A percentile compares a stretch with the other conserved stretches of the same genome.
These are phyloP conservation scores for Sesia apiformis DNA, from an alignment of 2,888 invertebrate species.

Conservation along the genomic window DNA sequence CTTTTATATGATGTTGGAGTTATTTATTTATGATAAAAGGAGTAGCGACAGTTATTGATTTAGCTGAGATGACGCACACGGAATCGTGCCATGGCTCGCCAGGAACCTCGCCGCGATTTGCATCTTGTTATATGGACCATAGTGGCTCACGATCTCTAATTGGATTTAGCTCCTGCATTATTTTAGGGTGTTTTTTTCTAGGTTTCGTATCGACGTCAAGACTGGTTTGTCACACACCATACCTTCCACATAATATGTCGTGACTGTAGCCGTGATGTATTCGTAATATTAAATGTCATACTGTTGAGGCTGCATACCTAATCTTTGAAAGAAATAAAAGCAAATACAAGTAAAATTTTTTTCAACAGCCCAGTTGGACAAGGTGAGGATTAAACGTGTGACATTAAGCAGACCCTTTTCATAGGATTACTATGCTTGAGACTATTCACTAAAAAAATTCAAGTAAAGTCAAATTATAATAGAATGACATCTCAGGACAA, in stretches of 20 bases:
- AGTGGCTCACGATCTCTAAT: constrained; percentile 22
- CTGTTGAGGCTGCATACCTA: constrained; percentile 62
- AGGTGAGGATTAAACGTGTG: constrained; percentile 72
- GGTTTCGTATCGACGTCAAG: constrained; percentile 56
- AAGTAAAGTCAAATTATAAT: constrained; percentile 23
- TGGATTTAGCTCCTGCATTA: constrained; percentile 42
- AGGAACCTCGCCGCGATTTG: constrained; percentile 17
- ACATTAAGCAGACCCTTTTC: constrained; percentile 38
- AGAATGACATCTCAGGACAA: constrained; percentile 35
- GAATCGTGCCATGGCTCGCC: constrained; percentile 20
- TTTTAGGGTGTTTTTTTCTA: constrained; percentile 74
- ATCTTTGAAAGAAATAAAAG: constrained; percentile 58
- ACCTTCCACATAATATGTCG: constrained; percentile 38
- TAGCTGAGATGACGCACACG: constrained; percentile 51
- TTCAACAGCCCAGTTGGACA: constrained; percentile 71
- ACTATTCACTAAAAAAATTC: constrained; percentile 29
- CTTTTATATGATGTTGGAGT: constrained; percentile 67
- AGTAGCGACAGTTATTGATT: constrained; percentile 50
- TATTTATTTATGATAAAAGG: constrained; percentile 58
- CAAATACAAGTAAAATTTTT: constrained; percentile 64
- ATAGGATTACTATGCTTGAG: constrained; percentile 39
- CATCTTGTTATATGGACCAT: constrained; percentile 29
- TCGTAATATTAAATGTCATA: constrained; percentile 67
- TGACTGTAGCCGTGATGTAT: constrained; percentile 58
- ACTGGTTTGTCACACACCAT: constrained; percentile 37